These are phyloP conservation scores for Diabrotica virgifera DNA, from an alignment of 1,140 invertebrate species.

Conservation along the genomic window DNA sequence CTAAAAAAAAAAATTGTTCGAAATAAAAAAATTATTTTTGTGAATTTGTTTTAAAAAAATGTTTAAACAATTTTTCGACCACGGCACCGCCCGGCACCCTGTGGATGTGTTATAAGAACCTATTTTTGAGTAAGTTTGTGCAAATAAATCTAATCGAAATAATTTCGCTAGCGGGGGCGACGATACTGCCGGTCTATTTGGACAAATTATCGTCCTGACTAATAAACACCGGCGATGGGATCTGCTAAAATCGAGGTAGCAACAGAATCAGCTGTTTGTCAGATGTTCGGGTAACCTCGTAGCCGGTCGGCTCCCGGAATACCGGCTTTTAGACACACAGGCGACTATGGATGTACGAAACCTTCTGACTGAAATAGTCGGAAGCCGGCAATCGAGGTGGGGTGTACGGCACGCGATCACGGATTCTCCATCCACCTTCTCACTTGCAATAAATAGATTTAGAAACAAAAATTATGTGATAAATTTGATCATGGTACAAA, in stretches of 20 bases:
- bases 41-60: too few species aligned
- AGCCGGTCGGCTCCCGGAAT: slow-evolving; percentile 9
- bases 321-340: slow-evolving; percentile 20
- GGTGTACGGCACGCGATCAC: neutral
- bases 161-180: too few species aligned
- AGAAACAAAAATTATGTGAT: slow-evolving; percentile 7
- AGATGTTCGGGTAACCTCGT: slow-evolving; percentile 20
- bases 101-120: too few species aligned
- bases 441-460: slow-evolving; percentile 11
- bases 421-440: neutral
- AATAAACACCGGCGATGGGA: neutral
- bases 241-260: slow-evolving; percentile 18
- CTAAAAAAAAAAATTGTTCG: too few species aligned
- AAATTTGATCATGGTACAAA: neutral
- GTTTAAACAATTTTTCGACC: too few species aligned
- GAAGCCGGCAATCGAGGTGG: slow-evolving; percentile 9
- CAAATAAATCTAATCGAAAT: too few species aligned
- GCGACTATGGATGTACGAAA: slow-evolving; percentile 15
- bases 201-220: neutral
- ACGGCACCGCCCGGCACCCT: too few species aligned
- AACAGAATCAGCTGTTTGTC: slow-evolving; percentile 24
- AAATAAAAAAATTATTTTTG: too few species aligned
- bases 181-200: too few species aligned
- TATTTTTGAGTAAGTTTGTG: too few species aligned
- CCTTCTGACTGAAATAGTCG: slow-evolving; percentile 11